Evolutionary conservation across 2,113 vertebrate species (phyloP), one percentile per base, ranked within the genome.

Genomic region (Verasper variegatus): DNA sequence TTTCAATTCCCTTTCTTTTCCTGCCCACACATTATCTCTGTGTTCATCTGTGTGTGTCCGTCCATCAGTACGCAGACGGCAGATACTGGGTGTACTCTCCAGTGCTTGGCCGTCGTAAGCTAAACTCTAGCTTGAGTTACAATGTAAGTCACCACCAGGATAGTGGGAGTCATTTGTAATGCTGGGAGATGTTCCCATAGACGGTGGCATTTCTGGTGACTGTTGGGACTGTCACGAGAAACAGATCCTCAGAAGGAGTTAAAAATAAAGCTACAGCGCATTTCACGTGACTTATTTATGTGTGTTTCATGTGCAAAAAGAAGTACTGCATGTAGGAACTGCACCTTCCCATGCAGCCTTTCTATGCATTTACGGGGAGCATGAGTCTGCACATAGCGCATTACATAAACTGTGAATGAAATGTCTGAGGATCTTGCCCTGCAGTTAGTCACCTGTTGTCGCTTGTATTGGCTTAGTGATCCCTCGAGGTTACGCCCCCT

Each of bases 61-160:
- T 79, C 45, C 88, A 91, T 94, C 95, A 98, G 98, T 98, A 97
- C 92, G 95, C 96, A 74, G 96, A 97, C 80, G 97, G 97, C 92
- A 96, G 95, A 92, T 97, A 97, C 91, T 98, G 97, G 97, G 96
- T 98, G 92, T 98, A 96, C 86, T 98, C 97, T 83, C 97, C 97
- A 70, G 92, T 94, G 88, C 93, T 93, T 86, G 95, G 92, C 89
- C 95, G 95, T 74, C 94, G 94, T 92, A 93, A 93, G 74, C 91
- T 93, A 84, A 94, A 92, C 86, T 93, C 92, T 78, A 92, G 91
- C 86, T 91, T 81, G 11, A 90, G 90, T 80, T 83, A 77, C 80
- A 91, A 85, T 68, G 94, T 94, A 94, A 95, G 94, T 95, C 52
- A 27, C 71, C 52, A 12, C 47, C 17, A 13, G 52, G 59, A 70